Evolutionary conservation across 2,113 vertebrate species (phyloP).

Genomic region (Thomomys bottae): DNA sequence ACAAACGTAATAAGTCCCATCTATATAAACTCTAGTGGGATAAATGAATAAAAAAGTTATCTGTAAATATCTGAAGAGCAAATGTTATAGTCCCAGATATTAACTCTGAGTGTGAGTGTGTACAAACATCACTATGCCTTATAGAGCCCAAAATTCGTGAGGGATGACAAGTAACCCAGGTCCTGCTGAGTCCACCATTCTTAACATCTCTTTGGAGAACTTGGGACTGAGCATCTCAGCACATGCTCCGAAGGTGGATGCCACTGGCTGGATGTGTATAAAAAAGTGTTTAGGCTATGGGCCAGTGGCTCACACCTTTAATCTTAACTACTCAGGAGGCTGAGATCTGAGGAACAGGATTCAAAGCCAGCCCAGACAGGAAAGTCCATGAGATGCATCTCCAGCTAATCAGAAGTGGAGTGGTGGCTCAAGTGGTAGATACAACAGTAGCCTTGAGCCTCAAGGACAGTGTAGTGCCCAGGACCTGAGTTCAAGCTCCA

Average conservation of each 20-base stretch:
- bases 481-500: too few relatives aligned
- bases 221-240: conserved; percentile 6
- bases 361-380: too few relatives aligned
- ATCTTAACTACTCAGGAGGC: too few relatives aligned
- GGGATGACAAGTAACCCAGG: neutral
- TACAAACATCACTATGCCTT: neutral
- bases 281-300: neutral
- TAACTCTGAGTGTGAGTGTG: neutral
- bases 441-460: too few relatives aligned
- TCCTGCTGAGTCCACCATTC: neutral
- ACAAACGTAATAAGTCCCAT: neutral
- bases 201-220: neutral
- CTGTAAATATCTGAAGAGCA: neutral
- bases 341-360: too few relatives aligned
- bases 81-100: neutral
- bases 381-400: too few relatives aligned
- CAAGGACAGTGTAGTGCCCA: too few relatives aligned
- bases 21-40: neutral
- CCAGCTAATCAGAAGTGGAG: too few relatives aligned
- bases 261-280: conserved; percentile 1
- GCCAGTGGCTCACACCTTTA: too few relatives aligned
- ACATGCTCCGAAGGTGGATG: conserved; percentile 26
- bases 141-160: neutral
- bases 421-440: too few relatives aligned
- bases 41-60: neutral